These are phyloP conservation scores for Haliclona indistincta DNA, from an alignment of 37 sponge, comb jelly and placozoan genomes.

Conservation along the genomic window DNA sequence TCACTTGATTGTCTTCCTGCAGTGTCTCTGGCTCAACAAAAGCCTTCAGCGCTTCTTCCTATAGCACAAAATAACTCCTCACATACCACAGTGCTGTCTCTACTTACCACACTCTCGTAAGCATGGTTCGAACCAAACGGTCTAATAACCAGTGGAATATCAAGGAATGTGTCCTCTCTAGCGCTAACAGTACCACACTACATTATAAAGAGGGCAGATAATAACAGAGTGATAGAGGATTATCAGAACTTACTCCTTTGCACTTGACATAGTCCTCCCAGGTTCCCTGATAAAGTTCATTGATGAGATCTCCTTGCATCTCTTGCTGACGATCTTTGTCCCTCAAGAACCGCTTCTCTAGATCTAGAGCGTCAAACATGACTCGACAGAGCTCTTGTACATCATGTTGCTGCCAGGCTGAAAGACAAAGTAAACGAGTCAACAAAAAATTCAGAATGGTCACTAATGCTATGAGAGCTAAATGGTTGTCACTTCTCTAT, in stretches of 20 bases:
- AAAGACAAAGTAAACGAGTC: not conserved
- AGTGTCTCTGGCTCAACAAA: conserved; percentile 91
- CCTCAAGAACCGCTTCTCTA: conserved; percentile 71
- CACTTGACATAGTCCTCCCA: conserved; percentile 97
- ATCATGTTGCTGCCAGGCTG: conserved; percentile 97
- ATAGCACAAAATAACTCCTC: conserved; percentile 45
- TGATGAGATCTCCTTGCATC: conserved; percentile 66
- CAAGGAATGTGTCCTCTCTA: conserved; percentile 79
- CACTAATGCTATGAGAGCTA: not conserved
- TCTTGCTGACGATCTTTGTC: not conserved
- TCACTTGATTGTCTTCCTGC: conserved; percentile 78
- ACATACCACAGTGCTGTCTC: conserved; percentile 24
- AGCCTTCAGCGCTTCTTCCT: conserved; percentile 78
- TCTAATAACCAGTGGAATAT: conserved; percentile 90
- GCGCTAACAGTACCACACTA: conserved; percentile 87
- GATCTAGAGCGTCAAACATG: conserved; percentile 96
- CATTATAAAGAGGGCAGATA: not conserved
- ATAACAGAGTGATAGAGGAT: too few relatives aligned
- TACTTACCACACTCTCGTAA: conserved; percentile 79
- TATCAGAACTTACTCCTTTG: conserved; percentile 65
- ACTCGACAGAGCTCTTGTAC: conserved; percentile 95
- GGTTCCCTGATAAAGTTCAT: conserved; percentile 85
- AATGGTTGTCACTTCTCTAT: too few relatives aligned
- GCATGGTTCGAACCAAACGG: conserved; percentile 77
- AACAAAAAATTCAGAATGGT: not conserved